Base-by-base conservation (phyloP, 2,797 vertebrate genomes). In the Rousettus madagascariensis region DNA sequence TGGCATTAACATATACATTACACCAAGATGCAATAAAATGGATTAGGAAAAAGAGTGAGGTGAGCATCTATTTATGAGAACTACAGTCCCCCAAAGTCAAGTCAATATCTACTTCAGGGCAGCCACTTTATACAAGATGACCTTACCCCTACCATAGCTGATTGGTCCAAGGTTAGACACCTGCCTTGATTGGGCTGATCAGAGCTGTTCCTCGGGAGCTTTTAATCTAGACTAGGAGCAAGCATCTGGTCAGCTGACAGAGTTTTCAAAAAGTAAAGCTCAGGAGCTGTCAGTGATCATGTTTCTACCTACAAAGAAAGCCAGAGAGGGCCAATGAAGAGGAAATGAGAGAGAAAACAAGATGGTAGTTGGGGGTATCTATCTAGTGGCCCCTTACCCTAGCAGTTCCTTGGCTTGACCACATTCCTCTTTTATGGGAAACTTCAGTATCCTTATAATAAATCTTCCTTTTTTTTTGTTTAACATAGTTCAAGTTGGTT, bases 401-500 rank as follows among this genome's bases (percentile, higher is more conserved):
- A 79, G 49, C 26, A 82, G 19, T 91, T 51, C 20, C 30, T 36
- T 53, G 61, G 43, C 43, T 68, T 59, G 17, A 93, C 74, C n/a
- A 69, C 20, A 72, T 79, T 83, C 51, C 30, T 94, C 28, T 79
- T 90, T 84, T 77, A 65, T 5, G 59, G 51, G 63, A 46, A 30
- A 61, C 30, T 87, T 46, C 6, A 16, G n/a, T 59, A 30, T 90
- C 17, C 51, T 85, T 80, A 90, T 30, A 59, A 69, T 61, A 53
- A 85, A 41, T 36, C 63, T 26, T 8, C 9, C 8, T 55, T 12
- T 36, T 57, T 74, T 89, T 71, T 43, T 46, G 15, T 46, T 66
- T 69, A 79, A 93, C 53, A 88, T 46, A 79, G 38, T 77, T 43
- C 65, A 87, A 57, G 19, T 63, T 95, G 57, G 43, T 92, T 85